phyloP scores from a whole-genome alignment of 1,140 invertebrate species.

The Subanguina moxae region DNA sequence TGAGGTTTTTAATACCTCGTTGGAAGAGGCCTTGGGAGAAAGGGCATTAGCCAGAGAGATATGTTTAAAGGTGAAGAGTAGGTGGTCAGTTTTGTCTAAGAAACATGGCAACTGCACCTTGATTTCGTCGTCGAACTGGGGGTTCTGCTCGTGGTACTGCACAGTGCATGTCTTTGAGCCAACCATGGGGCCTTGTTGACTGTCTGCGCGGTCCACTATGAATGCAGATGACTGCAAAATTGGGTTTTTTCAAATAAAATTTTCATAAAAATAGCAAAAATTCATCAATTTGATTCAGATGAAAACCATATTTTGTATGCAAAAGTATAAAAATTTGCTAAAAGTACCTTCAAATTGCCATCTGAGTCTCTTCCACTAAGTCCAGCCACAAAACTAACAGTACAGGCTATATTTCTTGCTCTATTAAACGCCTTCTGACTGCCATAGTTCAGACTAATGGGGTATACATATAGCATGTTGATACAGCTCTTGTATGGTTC shows the following conservation, averaged over 20 bases:
- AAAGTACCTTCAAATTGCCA: constrained; percentile 1
- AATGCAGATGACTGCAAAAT: neutral
- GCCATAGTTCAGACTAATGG: constrained; percentile 30
- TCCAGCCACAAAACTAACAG: constrained; percentile 30
- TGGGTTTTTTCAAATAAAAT: neutral
- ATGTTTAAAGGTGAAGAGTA: constrained; percentile 41
- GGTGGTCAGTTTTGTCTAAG: constrained; percentile 32
- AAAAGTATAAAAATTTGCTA: no score
- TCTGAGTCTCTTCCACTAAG: neutral
- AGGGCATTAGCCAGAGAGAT: constrained; percentile 40
- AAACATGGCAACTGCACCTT: constrained; percentile 35
- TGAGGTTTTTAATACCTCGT: neutral
- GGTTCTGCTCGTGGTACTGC: constrained; percentile 48
- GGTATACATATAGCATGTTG: constrained; percentile 46
- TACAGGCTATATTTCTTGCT: constrained; percentile 43
- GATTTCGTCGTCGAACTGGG: constrained; percentile 37
- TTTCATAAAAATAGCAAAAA: no score
- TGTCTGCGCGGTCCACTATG: constrained; percentile 34
- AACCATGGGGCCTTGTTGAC: constrained; percentile 32
- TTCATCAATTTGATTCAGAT: no score
- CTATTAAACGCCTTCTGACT: constrained; percentile 39
- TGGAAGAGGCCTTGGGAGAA: constrained; percentile 18
- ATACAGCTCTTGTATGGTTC: constrained; percentile 24
- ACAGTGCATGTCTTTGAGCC: constrained; percentile 27
- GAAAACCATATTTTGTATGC: no score